A percentile compares a stretch with the other conserved stretches of the same genome.
Conservation (phyloP, 2,113 vertebrate species). For the Corythoichthys haematopterus region DNA sequence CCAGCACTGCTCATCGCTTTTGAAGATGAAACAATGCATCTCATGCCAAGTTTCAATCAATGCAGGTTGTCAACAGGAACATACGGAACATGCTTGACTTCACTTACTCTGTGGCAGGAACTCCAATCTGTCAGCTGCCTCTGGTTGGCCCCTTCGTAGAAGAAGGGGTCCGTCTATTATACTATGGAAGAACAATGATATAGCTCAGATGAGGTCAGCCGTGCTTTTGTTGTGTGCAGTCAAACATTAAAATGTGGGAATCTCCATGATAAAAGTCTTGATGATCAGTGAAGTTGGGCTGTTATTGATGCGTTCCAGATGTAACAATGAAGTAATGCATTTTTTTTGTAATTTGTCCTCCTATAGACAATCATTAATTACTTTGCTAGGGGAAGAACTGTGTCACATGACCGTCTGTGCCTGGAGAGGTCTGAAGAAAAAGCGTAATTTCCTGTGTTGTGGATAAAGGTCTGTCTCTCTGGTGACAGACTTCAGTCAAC, state of each 20-base stretch:
- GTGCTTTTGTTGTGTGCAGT: constrained; percentile 17
- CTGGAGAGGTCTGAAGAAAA: not conserved
- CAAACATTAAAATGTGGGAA: constrained; percentile 8
- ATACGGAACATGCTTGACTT: constrained; percentile 47
- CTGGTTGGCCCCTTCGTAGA: constrained; percentile 19
- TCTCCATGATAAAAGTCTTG: constrained; percentile 15
- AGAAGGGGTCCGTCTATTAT: constrained; percentile 3
- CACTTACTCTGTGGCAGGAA: constrained; percentile 52
- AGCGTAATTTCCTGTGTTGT: constrained; percentile 3
- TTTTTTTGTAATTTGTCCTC: not conserved
- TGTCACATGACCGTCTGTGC: not conserved
- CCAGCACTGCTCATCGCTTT: constrained; percentile 1
- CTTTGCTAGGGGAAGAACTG: not conserved
- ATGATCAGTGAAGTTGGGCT: constrained; percentile 25
- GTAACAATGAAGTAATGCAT: not conserved
- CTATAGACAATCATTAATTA: not conserved
- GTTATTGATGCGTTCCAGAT: not conserved
- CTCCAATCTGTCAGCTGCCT: constrained; percentile 52
- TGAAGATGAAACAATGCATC: not conserved
- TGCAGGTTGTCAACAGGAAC: constrained; percentile 49
- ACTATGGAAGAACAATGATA: constrained; percentile 26
- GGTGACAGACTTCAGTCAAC: not conserved
- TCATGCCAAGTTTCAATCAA: constrained; percentile 18
- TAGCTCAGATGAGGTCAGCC: constrained; percentile 15
- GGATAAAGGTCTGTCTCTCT: not conserved